Evolutionary conservation across 2,797 vertebrate genomes (phyloP).

Genomic region (Sebastes hubbsi): DNA sequence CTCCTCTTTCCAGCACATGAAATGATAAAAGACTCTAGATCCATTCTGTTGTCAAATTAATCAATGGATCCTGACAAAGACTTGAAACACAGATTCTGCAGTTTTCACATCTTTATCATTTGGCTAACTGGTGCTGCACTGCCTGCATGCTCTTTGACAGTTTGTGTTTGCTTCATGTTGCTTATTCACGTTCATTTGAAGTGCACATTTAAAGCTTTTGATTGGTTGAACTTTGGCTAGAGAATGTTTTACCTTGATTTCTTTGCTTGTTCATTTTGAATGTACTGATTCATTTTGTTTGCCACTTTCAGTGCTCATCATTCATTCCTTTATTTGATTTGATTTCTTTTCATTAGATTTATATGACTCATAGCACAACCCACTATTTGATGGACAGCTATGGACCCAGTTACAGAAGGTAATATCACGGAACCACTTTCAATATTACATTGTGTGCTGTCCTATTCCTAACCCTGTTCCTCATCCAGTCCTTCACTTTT

Average conservation of each 20-base stretch:
- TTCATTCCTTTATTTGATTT: constrained; percentile 80
- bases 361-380: constrained; percentile 81
- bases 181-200: constrained; percentile 54
- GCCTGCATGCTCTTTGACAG: constrained; percentile 41
- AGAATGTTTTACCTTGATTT: constrained; percentile 56
- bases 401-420: constrained; percentile 78
- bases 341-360: constrained; percentile 85
- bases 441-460: constrained; percentile 56
- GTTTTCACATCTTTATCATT: constrained; percentile 52
- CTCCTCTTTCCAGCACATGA: constrained; percentile 8
- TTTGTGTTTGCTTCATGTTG: constrained; percentile 61
- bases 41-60: constrained; percentile 1
- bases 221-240: constrained; percentile 20
- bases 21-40: constrained; percentile 23
- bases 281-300: constrained; percentile 75
- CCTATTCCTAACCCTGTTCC: constrained; percentile 58
- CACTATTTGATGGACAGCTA: constrained; percentile 79
- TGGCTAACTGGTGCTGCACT: constrained; percentile 38
- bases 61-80: background rate
- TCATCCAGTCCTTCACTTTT: constrained; percentile 40
- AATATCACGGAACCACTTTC: constrained; percentile 69
- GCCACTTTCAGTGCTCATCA: constrained; percentile 67
- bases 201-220: constrained; percentile 35
- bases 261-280: constrained; percentile 69
- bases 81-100: background rate